Evolutionary conservation across 2,888 invertebrate genomes (phyloP).

Genomic region (Agrilus mali): DNA sequence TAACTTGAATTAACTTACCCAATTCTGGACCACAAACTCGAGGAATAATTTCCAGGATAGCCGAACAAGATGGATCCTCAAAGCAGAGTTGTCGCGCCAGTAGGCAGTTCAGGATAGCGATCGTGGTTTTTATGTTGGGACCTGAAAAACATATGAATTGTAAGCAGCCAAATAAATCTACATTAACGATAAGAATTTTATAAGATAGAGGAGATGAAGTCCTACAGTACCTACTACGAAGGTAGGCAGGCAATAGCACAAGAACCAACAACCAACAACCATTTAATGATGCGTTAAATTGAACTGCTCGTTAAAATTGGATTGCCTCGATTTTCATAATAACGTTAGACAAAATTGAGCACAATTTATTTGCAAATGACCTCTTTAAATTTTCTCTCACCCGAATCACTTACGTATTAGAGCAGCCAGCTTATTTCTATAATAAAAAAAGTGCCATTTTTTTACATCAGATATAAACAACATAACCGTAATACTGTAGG

Average conservation of each 20-base stretch:
- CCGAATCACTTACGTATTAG: no score
- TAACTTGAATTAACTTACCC: conserved; percentile 47
- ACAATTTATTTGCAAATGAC: no score
- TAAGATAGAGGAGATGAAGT: no score
- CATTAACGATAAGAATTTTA: conserved; percentile 3
- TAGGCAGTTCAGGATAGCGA: conserved; percentile 78
- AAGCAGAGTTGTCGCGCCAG: conserved; percentile 80
- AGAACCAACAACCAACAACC: conserved; percentile 5
- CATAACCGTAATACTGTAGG: no score
- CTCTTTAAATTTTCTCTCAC: no score
- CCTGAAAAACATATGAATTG: conserved; percentile 42
- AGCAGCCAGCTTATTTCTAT: no score
- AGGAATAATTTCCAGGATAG: conserved; percentile 82
- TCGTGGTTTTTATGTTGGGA: conserved; percentile 63
- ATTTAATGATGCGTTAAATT: conserved; percentile 10
- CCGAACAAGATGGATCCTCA: conserved; percentile 81
- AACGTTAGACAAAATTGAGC: conserved; percentile 4
- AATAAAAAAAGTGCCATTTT: no score
- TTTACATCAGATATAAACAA: no score
- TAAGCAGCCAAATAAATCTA: conserved; percentile 9
- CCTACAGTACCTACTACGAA: no score
- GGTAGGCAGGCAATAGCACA: conserved; percentile 5
- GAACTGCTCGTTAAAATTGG: conserved; percentile 9
- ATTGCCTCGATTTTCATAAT: conserved; percentile 8
- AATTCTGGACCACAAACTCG: conserved; percentile 84